These are phyloP conservation scores for Galago senegalensis DNA, from an alignment of 2,797 vertebrate species.

Conservation along the genomic window DNA sequence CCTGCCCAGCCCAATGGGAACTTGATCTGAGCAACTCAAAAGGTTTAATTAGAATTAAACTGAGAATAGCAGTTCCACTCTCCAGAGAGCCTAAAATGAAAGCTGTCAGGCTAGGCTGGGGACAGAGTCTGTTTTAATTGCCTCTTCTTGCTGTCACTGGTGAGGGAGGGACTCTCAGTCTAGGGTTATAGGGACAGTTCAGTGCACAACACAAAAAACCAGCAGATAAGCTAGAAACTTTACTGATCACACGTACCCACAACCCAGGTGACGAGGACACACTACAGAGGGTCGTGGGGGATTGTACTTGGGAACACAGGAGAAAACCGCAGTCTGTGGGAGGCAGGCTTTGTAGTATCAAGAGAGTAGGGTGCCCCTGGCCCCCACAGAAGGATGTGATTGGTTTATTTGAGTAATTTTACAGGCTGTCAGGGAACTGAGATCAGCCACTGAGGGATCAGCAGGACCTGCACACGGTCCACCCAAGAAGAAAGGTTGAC, in stretches of 20 bases:
- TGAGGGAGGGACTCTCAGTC: neutral
- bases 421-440: neutral
- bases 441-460: neutral
- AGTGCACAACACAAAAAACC: neutral
- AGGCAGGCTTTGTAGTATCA: neutral
- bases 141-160: neutral
- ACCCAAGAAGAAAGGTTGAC: neutral
- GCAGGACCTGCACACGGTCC: neutral
- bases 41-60: neutral
- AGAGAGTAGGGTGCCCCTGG: neutral
- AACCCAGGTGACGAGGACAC: neutral
- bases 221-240: fast-evolving
- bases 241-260: neutral
- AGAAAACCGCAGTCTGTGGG: neutral
- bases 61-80: neutral
- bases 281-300: neutral
- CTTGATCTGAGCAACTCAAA: conserved; percentile 7
- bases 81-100: neutral
- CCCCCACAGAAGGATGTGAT: neutral
- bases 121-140: neutral
- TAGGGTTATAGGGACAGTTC: neutral
- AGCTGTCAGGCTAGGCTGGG: neutral
- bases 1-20: neutral
- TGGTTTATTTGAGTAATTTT: neutral
- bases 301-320: neutral